These are phyloP conservation scores for Bicyclus anynana DNA, from an alignment of 1,140 invertebrate genomes.

Conservation along the genomic window DNA sequence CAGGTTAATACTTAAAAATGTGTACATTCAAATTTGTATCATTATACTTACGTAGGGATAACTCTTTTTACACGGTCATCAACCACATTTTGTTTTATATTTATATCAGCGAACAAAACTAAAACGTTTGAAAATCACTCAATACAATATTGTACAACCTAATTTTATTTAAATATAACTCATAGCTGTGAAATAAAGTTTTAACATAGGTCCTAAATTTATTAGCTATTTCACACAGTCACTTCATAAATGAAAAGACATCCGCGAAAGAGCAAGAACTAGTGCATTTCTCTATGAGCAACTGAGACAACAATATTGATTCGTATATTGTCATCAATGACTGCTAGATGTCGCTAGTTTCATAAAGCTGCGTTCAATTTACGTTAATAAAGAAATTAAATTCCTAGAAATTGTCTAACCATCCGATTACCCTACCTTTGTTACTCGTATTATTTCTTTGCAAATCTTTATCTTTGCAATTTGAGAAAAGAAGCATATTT, in stretches of 20 bases:
- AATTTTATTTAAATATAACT: constrained; percentile 33
- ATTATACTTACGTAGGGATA: constrained; percentile 70
- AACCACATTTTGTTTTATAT: constrained; percentile 63
- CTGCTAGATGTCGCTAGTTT: constrained; percentile 35
- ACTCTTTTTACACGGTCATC: constrained; percentile 71
- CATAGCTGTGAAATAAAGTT: constrained; percentile 46
- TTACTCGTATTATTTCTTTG: too few species aligned
- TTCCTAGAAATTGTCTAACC: too few species aligned
- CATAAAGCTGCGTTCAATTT: constrained; percentile 25
- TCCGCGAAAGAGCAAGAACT: constrained; percentile 51
- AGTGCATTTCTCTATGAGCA: constrained; percentile 25
- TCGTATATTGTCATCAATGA: constrained; percentile 11
- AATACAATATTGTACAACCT: constrained; percentile 28
- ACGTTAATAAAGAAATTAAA: too few species aligned
- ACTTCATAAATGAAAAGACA: constrained; percentile 59
- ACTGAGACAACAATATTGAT: constrained; percentile 31
- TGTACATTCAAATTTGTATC: constrained; percentile 37
- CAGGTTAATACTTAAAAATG: neutral
- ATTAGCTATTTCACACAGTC: constrained; percentile 52
- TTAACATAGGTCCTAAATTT: constrained; percentile 46
- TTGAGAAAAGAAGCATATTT: too few species aligned
- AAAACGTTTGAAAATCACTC: constrained; percentile 33
- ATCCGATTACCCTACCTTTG: too few species aligned
- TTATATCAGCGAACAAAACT: constrained; percentile 50
- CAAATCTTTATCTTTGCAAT: too few species aligned